Evolutionary conservation across 2,888 invertebrate genomes (phyloP).

Genomic region (Caenorhabditis auriculariae): DNA sequence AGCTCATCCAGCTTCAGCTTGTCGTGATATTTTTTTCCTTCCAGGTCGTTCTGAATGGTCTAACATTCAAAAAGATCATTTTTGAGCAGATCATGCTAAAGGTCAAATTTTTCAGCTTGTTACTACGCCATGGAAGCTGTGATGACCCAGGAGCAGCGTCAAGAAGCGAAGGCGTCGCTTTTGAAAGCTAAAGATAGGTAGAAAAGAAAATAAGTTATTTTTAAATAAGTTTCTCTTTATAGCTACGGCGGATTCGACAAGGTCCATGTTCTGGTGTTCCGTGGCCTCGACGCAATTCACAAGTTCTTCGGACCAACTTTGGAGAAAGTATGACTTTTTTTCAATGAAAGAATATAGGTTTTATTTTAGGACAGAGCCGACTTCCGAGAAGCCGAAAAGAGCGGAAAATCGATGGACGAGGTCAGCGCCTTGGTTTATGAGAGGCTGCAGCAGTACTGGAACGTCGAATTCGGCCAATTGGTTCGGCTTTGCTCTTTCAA

Average conservation of each 20-base stretch:
- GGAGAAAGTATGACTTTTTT: constrained; percentile 2
- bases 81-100: too few species aligned
- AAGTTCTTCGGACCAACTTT: constrained; percentile 21
- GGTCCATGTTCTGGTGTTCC: constrained; percentile 25
- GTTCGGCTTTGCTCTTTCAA: too few species aligned
- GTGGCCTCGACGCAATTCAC: constrained; percentile 21
- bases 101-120: too few species aligned
- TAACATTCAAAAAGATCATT: too few species aligned
- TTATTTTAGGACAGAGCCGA: constrained; percentile 15
- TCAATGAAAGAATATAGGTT: neutral
- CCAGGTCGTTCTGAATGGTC: too few species aligned
- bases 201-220: too few species aligned
- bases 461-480: constrained; percentile 26
- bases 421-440: constrained; percentile 9
- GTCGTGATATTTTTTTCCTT: too few species aligned
- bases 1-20: too few species aligned
- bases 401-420: constrained; percentile 13
- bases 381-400: constrained; percentile 3
- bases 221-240: neutral
- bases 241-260: constrained; percentile 23
- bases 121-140: too few species aligned
- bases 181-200: too few species aligned
- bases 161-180: too few species aligned
- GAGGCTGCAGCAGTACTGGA: constrained; percentile 20
- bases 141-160: too few species aligned